Base-by-base conservation (phyloP, 2,797 vertebrate genomes). In the Sphaeramia orbicularis region DNA sequence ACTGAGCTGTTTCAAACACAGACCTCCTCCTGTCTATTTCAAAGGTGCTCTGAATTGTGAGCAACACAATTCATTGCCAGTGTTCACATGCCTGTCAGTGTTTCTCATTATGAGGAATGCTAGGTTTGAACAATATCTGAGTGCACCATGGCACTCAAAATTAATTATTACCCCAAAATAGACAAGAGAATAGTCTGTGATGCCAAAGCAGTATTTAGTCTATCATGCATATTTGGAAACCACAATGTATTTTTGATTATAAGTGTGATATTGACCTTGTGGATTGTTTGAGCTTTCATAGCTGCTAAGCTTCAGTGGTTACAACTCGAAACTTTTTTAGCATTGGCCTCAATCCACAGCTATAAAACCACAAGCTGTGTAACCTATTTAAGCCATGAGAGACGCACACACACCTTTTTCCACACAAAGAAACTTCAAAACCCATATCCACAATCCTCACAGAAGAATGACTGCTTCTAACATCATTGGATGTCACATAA, bases 321-420 rank as follows among this genome's bases (percentile, higher is more conserved):
- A 65, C 56, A 56, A 50, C 10, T 24, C 19, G 24, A 47, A 35
- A 21, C n/a, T 3, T 10, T 44, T 45, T n/a, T 36, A 18, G 16
- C 59, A 58, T 42, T 74, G 53, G 49, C 49, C 32, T 56, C 19
- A 60, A 66, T 75, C 57, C n/a, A 61, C 61, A 32, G 51, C 37
- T 55, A 16, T 53, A 64, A 64, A 81, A 50, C n/a, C 47, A 32
- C 21, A 35, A 72, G 24, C 51, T 40, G 12, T 52, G 48, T 30
- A 51, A 65, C 54, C 18, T 14, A 64, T 79, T 70, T 45, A 48
- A 40, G 19, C 38, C 67, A 32, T 27, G 14, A 58, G 8, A 12
- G 18, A 54, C 61, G 12, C 5, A 27, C 27, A 62, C n/a, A 74
- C 35, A 72, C 18, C 18, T 60, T 70, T 51, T 35, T 12, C 16